phyloP scores from a whole-genome alignment of 2,888 invertebrate species.

The Aporophyla nigra region DNA sequence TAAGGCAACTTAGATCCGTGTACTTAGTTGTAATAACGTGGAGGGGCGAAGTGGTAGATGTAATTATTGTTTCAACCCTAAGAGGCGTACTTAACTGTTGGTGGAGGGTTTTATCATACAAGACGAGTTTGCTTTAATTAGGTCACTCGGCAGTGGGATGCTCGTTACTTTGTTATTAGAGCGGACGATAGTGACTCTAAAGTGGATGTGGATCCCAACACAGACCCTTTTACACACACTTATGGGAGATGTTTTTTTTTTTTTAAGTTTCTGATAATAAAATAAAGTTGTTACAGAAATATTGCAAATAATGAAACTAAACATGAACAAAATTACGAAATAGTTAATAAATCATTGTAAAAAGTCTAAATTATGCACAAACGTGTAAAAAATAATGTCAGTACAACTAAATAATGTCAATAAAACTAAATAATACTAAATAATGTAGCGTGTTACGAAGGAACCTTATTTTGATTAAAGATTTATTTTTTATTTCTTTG shows the following conservation, averaged over 20 bases:
- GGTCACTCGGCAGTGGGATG: conserved; percentile 38
- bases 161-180: conserved; percentile 42
- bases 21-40: conserved; percentile 12
- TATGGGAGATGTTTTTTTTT: not conserved
- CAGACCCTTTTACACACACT: conserved; percentile 11
- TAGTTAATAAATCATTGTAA: too few relatives aligned
- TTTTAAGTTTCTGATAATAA: too few relatives aligned
- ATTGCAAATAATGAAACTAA: too few relatives aligned
- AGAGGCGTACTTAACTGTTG: conserved; percentile 47
- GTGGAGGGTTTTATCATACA: conserved; percentile 41
- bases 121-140: conserved; percentile 46
- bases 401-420: too few relatives aligned
- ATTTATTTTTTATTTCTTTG: too few relatives aligned
- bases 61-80: conserved; percentile 46
- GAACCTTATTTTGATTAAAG: too few relatives aligned
- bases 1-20: conserved; percentile 10
- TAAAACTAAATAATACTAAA: too few relatives aligned
- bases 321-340: too few relatives aligned
- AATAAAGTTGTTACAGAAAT: too few relatives aligned
- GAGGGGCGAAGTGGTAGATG: conserved; percentile 13
- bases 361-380: too few relatives aligned
- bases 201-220: conserved; percentile 30
- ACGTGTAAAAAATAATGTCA: too few relatives aligned
- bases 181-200: conserved; percentile 24
- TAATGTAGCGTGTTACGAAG: too few relatives aligned